Conservation (phyloP, 2,888 invertebrate species). For the Rhaphigaster nebulosa region DNA sequence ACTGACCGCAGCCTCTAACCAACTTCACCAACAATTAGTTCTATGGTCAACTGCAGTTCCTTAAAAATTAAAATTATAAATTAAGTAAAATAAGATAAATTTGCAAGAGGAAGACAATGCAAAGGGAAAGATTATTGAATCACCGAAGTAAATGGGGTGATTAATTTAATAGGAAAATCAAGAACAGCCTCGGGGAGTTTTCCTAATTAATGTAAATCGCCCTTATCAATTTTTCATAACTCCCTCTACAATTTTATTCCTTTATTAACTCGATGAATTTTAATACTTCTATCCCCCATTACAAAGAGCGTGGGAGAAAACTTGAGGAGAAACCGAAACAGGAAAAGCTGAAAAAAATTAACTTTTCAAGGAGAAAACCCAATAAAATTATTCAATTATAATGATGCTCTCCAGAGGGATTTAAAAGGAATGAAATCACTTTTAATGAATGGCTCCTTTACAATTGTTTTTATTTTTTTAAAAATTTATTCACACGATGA, state of each 20-base stretch:
- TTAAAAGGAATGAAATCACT: neutral
- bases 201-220: conserved; percentile 36
- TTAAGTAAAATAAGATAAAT: neutral
- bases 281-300: neutral
- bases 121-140: neutral
- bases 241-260: neutral
- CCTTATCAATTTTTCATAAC: conserved; percentile 45
- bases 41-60: too few relatives aligned
- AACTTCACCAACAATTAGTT: too few relatives aligned
- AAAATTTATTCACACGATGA: neutral
- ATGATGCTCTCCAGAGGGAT: neutral
- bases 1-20: too few relatives aligned
- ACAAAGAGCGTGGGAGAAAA: neutral
- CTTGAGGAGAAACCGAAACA: conserved; percentile 1
- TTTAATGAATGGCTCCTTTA: neutral
- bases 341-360: neutral
- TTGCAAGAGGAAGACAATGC: neutral
- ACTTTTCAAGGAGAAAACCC: neutral
- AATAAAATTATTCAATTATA: neutral
- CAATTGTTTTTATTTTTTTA: neutral
- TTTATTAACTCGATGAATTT: conserved; percentile 27
- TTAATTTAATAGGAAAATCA: conserved; percentile 8
- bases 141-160: neutral
- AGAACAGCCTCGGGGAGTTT: conserved; percentile 21
- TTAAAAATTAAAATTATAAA: neutral